phyloP scores from a whole-genome alignment of 2,888 invertebrate genomes.

The Rhaphigaster nebulosa region DNA sequence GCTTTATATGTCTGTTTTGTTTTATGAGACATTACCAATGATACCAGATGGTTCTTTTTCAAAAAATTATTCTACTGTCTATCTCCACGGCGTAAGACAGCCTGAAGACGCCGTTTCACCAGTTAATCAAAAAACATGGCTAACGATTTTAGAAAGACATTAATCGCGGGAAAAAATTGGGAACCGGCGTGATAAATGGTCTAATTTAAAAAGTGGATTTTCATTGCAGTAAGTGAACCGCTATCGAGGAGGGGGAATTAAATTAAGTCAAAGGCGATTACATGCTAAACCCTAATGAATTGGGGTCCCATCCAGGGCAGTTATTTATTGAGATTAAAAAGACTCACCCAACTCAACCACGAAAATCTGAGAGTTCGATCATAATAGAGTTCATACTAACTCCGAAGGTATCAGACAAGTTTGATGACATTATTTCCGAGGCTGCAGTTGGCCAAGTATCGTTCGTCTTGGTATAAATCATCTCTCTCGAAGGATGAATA shows the following conservation, averaged over 20 bases:
- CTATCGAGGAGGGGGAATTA: neutral
- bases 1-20: too few species aligned
- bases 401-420: neutral
- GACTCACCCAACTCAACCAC: neutral
- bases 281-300: neutral
- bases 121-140: neutral
- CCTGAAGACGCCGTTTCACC: too few species aligned
- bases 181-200: neutral
- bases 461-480: neutral
- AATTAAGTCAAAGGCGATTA: conserved; percentile 31
- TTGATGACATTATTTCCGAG: neutral
- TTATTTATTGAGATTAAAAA: neutral
- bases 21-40: too few species aligned
- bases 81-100: too few species aligned
- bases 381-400: neutral
- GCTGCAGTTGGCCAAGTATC: neutral
- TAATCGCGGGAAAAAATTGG: neutral
- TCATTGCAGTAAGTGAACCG: neutral
- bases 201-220: conserved; percentile 1
- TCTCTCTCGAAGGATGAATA: too few species aligned
- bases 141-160: neutral
- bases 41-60: too few species aligned
- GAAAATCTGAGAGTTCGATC: neutral
- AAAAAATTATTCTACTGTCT: too few species aligned
- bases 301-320: neutral